Percentiles rank a stretch among this genome's conserved stretches.
These are phyloP conservation scores for Heteronetta atricapilla DNA, from an alignment of 2,113 vertebrate species.

Conservation along the genomic window DNA sequence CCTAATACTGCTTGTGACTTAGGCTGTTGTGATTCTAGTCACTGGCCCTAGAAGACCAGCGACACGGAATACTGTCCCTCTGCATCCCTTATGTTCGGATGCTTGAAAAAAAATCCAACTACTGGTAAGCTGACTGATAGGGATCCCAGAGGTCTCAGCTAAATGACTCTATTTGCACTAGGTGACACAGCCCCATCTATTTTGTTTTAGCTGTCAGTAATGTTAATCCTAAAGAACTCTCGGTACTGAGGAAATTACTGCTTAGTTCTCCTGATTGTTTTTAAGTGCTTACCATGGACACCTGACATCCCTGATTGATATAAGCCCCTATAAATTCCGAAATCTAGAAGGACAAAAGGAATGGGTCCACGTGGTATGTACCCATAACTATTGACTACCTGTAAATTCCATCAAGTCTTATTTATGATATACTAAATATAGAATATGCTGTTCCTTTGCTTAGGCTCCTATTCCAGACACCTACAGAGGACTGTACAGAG, in stretches of 20 bases:
- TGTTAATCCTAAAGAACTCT: not conserved
- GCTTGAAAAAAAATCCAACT: not conserved
- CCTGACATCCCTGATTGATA: slow-evolving; percentile 93
- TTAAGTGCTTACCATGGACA: slow-evolving; percentile 94
- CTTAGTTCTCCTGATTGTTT: slow-evolving; percentile 66
- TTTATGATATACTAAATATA: not conserved
- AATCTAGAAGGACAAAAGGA: slow-evolving; percentile 93
- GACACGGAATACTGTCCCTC: not conserved
- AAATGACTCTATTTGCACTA: not conserved
- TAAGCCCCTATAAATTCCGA: slow-evolving; percentile 97
- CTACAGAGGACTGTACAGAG: slow-evolving; percentile 87
- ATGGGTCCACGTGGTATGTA: slow-evolving; percentile 97
- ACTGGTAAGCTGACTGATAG: not conserved
- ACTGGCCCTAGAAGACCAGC: not conserved
- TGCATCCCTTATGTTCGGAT: not conserved
- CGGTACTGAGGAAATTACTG: slow-evolving; percentile 23
- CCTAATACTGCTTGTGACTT: not conserved
- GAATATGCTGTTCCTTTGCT: not conserved
- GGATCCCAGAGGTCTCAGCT: not conserved
- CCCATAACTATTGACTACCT: not conserved
- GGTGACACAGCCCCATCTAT: not conserved
- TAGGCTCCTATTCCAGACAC: slow-evolving; percentile 93
- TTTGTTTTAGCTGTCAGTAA: not conserved
- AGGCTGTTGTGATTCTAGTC: not conserved
- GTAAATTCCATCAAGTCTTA: not conserved